Percentiles rank a stretch among this genome's conserved stretches.
Evolutionary conservation across 2,888 invertebrate genomes (phyloP).

Genomic region (Ectobius pallidus): DNA sequence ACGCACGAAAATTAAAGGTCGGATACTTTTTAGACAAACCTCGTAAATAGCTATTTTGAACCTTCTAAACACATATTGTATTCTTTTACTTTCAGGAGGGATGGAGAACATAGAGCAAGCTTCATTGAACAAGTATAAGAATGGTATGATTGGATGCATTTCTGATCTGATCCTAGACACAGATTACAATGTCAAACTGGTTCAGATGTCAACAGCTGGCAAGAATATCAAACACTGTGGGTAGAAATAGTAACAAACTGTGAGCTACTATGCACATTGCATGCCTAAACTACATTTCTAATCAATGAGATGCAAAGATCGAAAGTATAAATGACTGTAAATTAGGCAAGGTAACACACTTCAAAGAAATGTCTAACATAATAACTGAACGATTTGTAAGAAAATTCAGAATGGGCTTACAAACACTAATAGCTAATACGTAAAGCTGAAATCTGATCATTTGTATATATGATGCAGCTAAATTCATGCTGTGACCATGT

Average conservation of each 20-base stretch:
- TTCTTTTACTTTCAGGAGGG: constrained; percentile 80
- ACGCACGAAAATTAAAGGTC: too few relatives aligned
- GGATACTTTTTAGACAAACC: too few relatives aligned
- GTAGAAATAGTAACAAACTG: constrained; percentile 23
- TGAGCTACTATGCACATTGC: background rate
- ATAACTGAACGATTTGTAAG: background rate
- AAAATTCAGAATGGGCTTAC: too few relatives aligned
- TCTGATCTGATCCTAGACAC: constrained; percentile 81
- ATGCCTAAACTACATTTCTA: constrained; percentile 22
- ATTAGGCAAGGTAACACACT: too few relatives aligned
- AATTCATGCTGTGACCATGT: too few relatives aligned
- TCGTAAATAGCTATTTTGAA: too few relatives aligned
- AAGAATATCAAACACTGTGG: constrained; percentile 42
- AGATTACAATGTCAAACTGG: constrained; percentile 71
- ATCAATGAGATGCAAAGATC: background rate
- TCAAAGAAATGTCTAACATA: too few relatives aligned
- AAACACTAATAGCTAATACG: too few relatives aligned
- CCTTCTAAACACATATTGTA: too few relatives aligned
- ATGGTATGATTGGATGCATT: constrained; percentile 82
- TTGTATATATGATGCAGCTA: too few relatives aligned
- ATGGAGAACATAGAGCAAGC: constrained; percentile 73
- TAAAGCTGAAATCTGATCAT: too few relatives aligned
- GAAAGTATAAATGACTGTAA: background rate
- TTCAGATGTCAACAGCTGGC: constrained; percentile 68
- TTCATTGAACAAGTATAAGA: constrained; percentile 72